Evolutionary conservation across 2,113 vertebrate genomes (phyloP), one percentile per base, ranked within the genome.

Genomic region (Guaruba guarouba): DNA sequence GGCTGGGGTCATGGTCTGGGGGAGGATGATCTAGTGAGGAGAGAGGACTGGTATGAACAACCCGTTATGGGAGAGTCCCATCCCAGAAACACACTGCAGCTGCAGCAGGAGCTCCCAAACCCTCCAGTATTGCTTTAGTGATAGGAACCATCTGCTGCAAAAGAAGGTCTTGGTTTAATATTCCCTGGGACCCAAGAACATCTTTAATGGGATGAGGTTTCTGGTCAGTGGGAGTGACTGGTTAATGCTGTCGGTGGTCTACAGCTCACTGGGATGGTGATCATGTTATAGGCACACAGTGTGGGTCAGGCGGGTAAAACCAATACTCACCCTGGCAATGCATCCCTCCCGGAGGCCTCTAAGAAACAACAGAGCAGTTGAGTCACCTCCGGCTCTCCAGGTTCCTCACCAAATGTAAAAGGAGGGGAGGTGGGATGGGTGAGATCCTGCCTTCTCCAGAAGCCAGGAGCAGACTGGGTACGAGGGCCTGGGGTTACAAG

Each of bases 281-380:
- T 25, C 3, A 71, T 59, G 94, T 97, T 92, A 97, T 2, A 3
- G 7, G 11, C 96, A 97, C 95, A 61, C 96, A 1, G 94, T 69
- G 90, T 51, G 91, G 86, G 8, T 27, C 81, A 77, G 43, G 29
- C 2, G 82, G 92, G 66, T 33, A 76, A 66, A 57, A 62, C 75
- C 76, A 41, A 24, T 96, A 97, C 96, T 97, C 96, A 97, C 96
- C 89, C 66, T 24, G 22, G 6, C 68, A 69, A 5, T 1, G 35
- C 39, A 35, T 24, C 82, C 85, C 91, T 92, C 61, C 81, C 1
- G 43, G 17, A 13, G 76, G 80, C 17, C 91, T 70, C 89, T 63
- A 18, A 69, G 95, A 33, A 79, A 44, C 69, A 86, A 67, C 90
- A 64, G 33, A 79, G 82, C 3, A 3, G 25, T 78, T 80, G 78